Base-by-base conservation (phyloP, 2,797 vertebrate genomes). In the Peromyscus eremicus region DNA sequence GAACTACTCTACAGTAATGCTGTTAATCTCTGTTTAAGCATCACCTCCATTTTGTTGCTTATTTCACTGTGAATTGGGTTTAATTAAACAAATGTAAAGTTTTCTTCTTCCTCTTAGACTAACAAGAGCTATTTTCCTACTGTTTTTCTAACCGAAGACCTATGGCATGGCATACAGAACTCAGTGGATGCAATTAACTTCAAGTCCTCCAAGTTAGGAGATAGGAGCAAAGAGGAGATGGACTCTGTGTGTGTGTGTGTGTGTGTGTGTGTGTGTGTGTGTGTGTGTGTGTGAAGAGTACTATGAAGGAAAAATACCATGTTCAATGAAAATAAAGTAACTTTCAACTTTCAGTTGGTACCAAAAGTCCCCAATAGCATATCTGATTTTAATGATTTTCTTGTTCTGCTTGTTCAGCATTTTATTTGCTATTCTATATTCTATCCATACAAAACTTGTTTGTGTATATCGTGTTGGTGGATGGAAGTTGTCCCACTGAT, bases 171-270 rank as follows among this genome's bases (percentile, higher is more conserved):
- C 46, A 83, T 21, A 60, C 5, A 76, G 32, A 89, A 76, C 29
- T 94, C 60, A 75, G 34, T 80, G 75, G 75, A 71, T 60, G 21
- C 92, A 92, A 90, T 71, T 88, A 71, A 92, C 76, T 84, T 92
- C 12, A n/a, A 92, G 34, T 64, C 27, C 60, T 87, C 60, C 27
- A 89, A 60, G 64, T 17, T 49, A 23, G 57, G 57, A 80, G 11
- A 49, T 40, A 46, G 32, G 0, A 21, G 10, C 1, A 75, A 87
- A 43, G 25, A 14, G 32, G 70, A 84, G 32, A 62, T 79, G 76
- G n/a, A 43, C 80, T 60, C 1, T 57, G 79, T 16, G 80, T 25
- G 62, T n/a, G 46, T 46, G 46, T 12, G 49, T 52, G 49, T 52
- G 46, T 12, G 49, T 52, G 49, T 12, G 49, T 49, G 49, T 49